These are phyloP conservation scores for Probaryconus sp. DNA, from an alignment of 1,140 invertebrate species.

Conservation along the genomic window DNA sequence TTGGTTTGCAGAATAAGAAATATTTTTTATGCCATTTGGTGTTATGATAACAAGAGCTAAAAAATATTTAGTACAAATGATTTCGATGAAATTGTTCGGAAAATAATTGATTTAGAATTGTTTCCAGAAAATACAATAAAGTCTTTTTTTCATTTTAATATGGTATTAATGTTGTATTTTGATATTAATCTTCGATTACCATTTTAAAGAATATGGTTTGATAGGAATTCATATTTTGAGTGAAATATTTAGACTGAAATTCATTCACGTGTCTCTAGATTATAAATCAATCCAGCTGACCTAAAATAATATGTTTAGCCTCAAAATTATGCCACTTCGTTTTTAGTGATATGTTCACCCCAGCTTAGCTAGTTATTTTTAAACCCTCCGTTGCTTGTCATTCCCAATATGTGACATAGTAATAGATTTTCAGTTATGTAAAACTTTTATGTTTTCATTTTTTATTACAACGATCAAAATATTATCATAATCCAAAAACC, in stretches of 20 bases:
- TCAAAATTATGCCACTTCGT: constrained; percentile 49
- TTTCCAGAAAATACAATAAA: too few relatives aligned
- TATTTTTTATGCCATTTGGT: too few relatives aligned
- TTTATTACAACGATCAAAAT: too few relatives aligned
- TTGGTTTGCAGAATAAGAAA: constrained; percentile 83
- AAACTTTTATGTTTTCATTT: background rate
- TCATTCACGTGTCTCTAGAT: constrained; percentile 30
- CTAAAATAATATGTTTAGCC: constrained; percentile 40
- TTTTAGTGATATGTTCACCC: constrained; percentile 15
- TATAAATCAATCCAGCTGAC: constrained; percentile 37
- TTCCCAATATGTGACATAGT: background rate
- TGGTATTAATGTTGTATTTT: too few relatives aligned
- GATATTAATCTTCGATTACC: too few relatives aligned
- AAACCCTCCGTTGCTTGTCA: constrained; percentile 10
- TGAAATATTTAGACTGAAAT: constrained; percentile 13
- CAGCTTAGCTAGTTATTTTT: constrained; percentile 4
- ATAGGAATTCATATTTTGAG: constrained; percentile 29
- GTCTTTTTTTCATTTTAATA: too few relatives aligned
- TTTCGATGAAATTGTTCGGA: too few relatives aligned
- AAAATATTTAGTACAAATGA: too few relatives aligned
- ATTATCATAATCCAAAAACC: too few relatives aligned
- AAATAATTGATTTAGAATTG: too few relatives aligned
- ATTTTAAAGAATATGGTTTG: background rate
- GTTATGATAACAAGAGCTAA: too few relatives aligned
- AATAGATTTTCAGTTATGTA: constrained; percentile 1